Base-by-base conservation (phyloP, 1,140 invertebrate genomes). In the Zaprionus capensis region DNA sequence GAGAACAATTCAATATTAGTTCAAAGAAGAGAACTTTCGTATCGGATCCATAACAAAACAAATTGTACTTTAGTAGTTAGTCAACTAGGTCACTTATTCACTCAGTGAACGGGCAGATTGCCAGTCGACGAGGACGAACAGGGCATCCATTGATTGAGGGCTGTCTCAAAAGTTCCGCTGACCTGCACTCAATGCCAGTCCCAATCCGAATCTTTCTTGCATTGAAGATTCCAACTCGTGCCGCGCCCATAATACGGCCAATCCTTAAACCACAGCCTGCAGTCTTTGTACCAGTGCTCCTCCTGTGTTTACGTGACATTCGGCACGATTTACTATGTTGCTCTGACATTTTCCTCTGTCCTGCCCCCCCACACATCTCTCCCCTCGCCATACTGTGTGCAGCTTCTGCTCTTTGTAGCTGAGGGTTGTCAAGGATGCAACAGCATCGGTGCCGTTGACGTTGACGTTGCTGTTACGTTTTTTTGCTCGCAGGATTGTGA, bases 241-340 rank as follows among this genome's bases (percentile, higher is more conserved):
- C 63, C 73, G 57, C 78, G 49, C 46, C 38, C 78, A 70, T 84
- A 83, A 83, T 81, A 69, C 61, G 67, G 78, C 61, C 78, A 81
- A 84, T 83, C 66, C 51, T 28, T 61, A 56, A 83, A 77, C 76
- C 71, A 59, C 76, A 64, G 62, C 56, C 31, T 59, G 59, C 44
- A 44, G 36, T 15, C 44, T 75, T 63, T 65, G 62, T 74, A 46
- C 24, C 64, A 58, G 41, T 41, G 55, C 36, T 83, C 58, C 64
- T 62, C 63, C 67, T 62, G 53, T 82, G 69, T 83, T 81, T 76
- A 83, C 81, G 81, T 83, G 81, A 83, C 81, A 84, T 83, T 83
- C 68, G 65, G 81, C 81, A 84, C 81, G 73, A 81, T 84, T 84
- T 75, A 80, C 80, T 69, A 58, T 63, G 70, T 67, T 80, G 51